Base-by-base conservation (phyloP, 2,113 vertebrate species). In the Merops nubicus region DNA sequence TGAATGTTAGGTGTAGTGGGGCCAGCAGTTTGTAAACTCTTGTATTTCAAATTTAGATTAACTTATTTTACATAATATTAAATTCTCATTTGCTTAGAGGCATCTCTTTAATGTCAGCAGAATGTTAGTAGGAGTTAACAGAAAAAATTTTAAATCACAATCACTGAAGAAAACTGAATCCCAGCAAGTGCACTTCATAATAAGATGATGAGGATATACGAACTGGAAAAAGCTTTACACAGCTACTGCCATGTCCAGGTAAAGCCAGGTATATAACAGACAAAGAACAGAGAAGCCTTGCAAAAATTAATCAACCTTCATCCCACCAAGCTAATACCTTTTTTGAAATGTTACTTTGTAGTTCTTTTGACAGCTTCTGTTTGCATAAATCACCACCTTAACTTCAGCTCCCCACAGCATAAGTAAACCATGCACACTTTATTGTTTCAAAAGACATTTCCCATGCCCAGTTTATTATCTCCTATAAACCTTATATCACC, bases 91-190 rank as follows among this genome's bases (percentile, higher is more conserved):
- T 96, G 93, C 95, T 95, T 82, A 87, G 40, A 69, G 92, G 42
- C 48, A 96, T 87, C 69, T 93, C 85, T 91, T 84, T 95, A 96
- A 96, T 94, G 87, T 80, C 96, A 33, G 17, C 42, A 91, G 80
- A 95, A 93, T 53, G 83, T 75, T 91, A 92, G 83, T 15, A 88
- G 45, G n/a, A 96, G 48, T 94, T 95, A 96, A 93, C 48, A 75
- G 76, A 94, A 88, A 57, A 81, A 90, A 88, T 78, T 89, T 20
- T 53, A 36, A 82, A 94, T 72, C 91, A 79, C 83, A 40, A 78
- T 16, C 60, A 56, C 40, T 38, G 57, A 91, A 89, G 76, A 86
- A 93, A 95, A 93, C 78, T 90, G 72, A 60, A 74, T 95, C 33
- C 31, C 86, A 72, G 42, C 43, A 91, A 65, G 31, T 14, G 25